Evolutionary conservation across 2,888 invertebrate species (phyloP).

Genomic region (Cephus pulcher): DNA sequence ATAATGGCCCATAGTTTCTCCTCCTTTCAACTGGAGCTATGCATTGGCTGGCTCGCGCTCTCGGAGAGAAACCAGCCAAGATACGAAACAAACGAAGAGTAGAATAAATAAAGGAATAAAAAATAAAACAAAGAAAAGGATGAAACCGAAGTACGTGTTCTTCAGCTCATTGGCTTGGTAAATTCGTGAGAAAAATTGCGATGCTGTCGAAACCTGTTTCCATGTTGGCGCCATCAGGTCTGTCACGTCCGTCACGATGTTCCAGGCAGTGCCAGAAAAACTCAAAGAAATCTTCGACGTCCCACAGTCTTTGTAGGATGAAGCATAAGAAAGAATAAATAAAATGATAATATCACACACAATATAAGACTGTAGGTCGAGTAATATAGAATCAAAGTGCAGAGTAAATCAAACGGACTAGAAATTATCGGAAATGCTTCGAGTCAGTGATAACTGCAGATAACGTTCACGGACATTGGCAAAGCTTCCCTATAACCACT

Average conservation of each 20-base stretch:
- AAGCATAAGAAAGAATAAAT: background rate
- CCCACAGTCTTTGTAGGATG: background rate
- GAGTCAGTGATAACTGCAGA: constrained; percentile 26
- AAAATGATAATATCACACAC: background rate
- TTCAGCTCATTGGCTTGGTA: background rate
- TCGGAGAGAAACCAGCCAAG: background rate
- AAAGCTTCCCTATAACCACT: constrained; percentile 33
- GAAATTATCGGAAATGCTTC: constrained; percentile 45
- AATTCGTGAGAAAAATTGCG: background rate
- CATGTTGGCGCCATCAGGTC: background rate
- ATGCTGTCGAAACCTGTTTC: background rate
- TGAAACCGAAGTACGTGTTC: background rate
- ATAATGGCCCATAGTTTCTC: background rate
- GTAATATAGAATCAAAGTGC: constrained; percentile 10
- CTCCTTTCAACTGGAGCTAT: background rate
- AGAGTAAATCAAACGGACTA: constrained; percentile 22
- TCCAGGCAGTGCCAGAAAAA: background rate
- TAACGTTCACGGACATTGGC: constrained; percentile 28
- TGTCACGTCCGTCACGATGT: background rate
- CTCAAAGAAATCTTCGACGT: background rate
- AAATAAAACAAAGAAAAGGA: background rate
- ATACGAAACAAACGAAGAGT: background rate
- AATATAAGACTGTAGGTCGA: background rate
- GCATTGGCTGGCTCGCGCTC: background rate
- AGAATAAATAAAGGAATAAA: background rate